phyloP scores from a whole-genome alignment of 2,888 invertebrate genomes.

The Ochropleura plecta region DNA sequence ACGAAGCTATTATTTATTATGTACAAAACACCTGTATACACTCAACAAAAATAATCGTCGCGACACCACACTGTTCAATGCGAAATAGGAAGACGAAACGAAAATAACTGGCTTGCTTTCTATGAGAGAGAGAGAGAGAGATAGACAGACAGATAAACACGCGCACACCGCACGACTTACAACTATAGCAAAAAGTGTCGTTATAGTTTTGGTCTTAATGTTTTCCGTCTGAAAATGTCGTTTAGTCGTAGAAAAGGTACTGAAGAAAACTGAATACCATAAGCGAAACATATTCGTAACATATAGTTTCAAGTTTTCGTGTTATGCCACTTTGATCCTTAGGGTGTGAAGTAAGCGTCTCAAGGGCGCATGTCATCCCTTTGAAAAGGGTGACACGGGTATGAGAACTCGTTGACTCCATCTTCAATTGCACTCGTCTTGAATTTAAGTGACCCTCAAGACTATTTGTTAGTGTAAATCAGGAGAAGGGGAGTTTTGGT shows the following conservation, averaged over 20 bases:
- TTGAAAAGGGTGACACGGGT: conserved; percentile 56
- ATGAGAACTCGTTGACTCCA: conserved; percentile 55
- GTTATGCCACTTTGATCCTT: conserved; percentile 49
- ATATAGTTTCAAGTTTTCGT: conserved; percentile 38
- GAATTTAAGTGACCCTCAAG: conserved; percentile 59
- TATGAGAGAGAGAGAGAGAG: too few species aligned
- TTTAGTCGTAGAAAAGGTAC: background rate
- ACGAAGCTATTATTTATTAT: too few species aligned
- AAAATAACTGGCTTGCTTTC: too few species aligned
- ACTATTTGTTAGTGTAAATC: conserved; percentile 57
- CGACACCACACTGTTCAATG: too few species aligned
- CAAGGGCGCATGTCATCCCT: conserved; percentile 52
- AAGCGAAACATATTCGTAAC: conserved; percentile 6
- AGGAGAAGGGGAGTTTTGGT: conserved; percentile 20
- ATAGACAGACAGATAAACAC: too few species aligned
- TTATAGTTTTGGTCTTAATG: too few species aligned
- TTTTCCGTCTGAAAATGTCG: too few species aligned
- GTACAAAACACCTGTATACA: too few species aligned
- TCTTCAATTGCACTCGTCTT: conserved; percentile 62
- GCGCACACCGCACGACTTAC: too few species aligned
- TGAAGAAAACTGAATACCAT: conserved; percentile 1
- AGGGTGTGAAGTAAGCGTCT: conserved; percentile 31
- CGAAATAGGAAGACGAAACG: too few species aligned
- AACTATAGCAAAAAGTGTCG: too few species aligned
- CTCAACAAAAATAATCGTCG: too few species aligned